These are phyloP conservation scores for Laterallus jamaicensis DNA, from an alignment of 2,113 vertebrate genomes.

Conservation along the genomic window DNA sequence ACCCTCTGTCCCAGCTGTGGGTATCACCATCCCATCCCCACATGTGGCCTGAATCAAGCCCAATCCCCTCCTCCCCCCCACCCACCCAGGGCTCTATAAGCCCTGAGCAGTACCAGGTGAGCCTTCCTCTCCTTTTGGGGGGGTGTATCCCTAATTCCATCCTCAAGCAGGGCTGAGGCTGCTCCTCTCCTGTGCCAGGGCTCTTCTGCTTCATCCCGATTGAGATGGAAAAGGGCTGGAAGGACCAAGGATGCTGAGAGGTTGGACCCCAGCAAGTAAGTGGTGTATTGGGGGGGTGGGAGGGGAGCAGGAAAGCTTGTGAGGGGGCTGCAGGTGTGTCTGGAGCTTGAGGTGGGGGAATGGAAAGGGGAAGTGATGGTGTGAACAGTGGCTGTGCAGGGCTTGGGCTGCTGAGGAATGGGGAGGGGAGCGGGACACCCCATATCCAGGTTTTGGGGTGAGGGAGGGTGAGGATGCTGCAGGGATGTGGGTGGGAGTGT, in stretches of 20 bases:
- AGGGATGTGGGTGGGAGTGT: neutral
- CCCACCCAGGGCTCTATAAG: accelerated
- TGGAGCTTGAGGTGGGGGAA: neutral
- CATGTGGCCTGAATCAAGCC: neutral
- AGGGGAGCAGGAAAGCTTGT: neutral
- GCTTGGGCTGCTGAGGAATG: neutral
- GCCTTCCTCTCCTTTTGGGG: neutral
- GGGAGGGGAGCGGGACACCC: neutral
- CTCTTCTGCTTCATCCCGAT: neutral
- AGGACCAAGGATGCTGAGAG: neutral
- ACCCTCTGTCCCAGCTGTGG: neutral
- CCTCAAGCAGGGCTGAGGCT: no score
- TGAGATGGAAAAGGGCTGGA: neutral
- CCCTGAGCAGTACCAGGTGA: neutral
- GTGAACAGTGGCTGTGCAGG: neutral
- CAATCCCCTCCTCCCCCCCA: neutral
- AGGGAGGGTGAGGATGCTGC: neutral
- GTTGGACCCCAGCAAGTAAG: accelerated
- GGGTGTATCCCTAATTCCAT: neutral
- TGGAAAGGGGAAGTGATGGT: constrained; percentile 1
- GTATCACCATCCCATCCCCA: neutral
- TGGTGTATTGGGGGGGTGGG: no score
- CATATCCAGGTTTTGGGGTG: accelerated
- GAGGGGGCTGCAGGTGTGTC: neutral
- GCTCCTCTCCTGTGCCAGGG: neutral